Percentiles rank a stretch among this genome's conserved stretches.
phyloP scores from a whole-genome alignment of 1,140 invertebrate species.

The Bombus breviceps region DNA sequence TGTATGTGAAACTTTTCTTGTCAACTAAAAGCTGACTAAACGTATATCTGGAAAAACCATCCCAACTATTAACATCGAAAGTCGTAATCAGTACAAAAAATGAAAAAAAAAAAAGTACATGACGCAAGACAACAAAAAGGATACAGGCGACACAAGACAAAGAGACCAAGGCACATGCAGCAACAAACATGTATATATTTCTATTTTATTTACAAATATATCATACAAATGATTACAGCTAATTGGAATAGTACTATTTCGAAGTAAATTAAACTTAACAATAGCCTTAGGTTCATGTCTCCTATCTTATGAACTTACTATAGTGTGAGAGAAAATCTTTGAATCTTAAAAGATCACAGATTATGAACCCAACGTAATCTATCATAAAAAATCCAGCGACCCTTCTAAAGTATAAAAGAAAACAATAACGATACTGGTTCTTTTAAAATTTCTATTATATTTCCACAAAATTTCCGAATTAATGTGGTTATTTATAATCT shows the following conservation, averaged over 20 bases:
- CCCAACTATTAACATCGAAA: slow-evolving; percentile 78
- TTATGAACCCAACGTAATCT: background rate
- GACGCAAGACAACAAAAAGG: slow-evolving; percentile 59
- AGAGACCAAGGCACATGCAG: slow-evolving; percentile 79
- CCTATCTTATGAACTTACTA: slow-evolving; percentile 21
- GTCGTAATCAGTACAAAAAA: slow-evolving; percentile 49
- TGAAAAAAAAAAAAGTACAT: slow-evolving; percentile 43
- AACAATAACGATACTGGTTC: background rate
- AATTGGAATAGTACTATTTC: slow-evolving; percentile 52
- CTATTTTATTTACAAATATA: slow-evolving; percentile 75
- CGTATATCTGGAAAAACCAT: slow-evolving; percentile 83
- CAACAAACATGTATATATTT: slow-evolving; percentile 75
- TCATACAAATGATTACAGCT: slow-evolving; percentile 70
- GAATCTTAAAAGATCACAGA: slow-evolving; percentile 29
- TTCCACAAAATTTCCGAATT: background rate
- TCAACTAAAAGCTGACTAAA: slow-evolving; percentile 76
- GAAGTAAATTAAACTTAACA: slow-evolving; percentile 61
- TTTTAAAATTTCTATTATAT: background rate
- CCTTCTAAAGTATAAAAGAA: background rate
- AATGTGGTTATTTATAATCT: background rate
- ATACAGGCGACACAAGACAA: slow-evolving; percentile 74
- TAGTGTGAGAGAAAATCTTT: background rate
- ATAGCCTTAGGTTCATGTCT: slow-evolving; percentile 31
- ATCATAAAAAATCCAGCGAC: background rate
- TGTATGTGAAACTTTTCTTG: slow-evolving; percentile 64